A percentile compares a stretch with the other conserved stretches of the same genome.
Conservation (phyloP, 2,888 invertebrate species). For the Embidobia sp. region DNA sequence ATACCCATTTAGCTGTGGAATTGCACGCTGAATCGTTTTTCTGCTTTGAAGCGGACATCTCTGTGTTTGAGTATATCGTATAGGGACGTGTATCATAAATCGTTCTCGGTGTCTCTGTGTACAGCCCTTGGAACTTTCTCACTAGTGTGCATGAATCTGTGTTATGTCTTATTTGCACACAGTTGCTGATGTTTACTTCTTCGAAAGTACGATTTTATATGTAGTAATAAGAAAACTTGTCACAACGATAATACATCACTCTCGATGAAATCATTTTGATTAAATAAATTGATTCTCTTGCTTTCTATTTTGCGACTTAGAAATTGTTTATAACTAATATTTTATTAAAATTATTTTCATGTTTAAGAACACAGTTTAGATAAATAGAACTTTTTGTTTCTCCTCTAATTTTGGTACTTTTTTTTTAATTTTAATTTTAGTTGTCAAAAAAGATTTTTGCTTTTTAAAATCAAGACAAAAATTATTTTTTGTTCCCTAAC, state of each 20-base stretch:
- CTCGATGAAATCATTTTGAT: conserved; percentile 44
- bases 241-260: conserved; percentile 47
- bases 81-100: conserved; percentile 62
- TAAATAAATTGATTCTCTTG: neutral
- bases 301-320: neutral
- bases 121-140: conserved; percentile 63
- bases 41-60: conserved; percentile 52
- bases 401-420: no score
- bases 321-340: no score
- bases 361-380: no score
- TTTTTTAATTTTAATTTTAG: no score
- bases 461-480: no score
- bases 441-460: no score
- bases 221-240: conserved; percentile 49
- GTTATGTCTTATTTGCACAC: conserved; percentile 63
- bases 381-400: no score
- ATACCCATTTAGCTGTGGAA: conserved; percentile 45
- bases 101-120: conserved; percentile 58
- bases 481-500: no score
- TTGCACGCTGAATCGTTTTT: conserved; percentile 43
- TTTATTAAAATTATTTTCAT: no score
- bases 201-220: conserved; percentile 34
- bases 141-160: conserved; percentile 58
- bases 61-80: conserved; percentile 48
- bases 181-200: conserved; percentile 60